Percentiles rank a stretch among this genome's conserved stretches.
Evolutionary conservation across 23 tunicate species (phyloP).

Genomic region (Styela clava): DNA sequence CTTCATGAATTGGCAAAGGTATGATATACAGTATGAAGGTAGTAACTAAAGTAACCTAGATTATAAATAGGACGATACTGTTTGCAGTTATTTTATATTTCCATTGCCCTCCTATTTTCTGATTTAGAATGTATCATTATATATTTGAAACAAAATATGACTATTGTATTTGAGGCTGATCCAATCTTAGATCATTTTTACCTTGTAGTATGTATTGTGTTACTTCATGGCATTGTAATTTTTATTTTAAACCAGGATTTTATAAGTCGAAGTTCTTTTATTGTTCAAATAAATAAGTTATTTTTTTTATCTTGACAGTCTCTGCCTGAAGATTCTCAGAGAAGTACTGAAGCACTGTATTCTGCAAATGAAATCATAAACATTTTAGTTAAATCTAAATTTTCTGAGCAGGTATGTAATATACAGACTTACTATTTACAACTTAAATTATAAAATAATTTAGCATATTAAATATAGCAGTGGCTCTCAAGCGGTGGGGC

Average conservation of each 20-base stretch:
- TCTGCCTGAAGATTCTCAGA: constrained; percentile 34
- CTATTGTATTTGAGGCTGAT: no score
- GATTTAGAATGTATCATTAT: background rate
- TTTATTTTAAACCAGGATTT: no score
- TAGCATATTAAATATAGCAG: no score
- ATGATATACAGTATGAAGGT: no score
- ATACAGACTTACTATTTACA: background rate
- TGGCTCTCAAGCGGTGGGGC: no score
- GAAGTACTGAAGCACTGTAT: constrained; percentile 39
- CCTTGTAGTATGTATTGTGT: no score
- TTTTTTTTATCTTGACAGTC: constrained; percentile 21
- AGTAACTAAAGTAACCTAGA: background rate
- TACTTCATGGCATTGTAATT: no score
- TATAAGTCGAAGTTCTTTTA: no score
- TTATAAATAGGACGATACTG: background rate
- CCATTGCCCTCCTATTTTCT: background rate
- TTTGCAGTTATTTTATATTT: background rate
- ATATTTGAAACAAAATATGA: no score
- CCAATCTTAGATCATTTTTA: no score
- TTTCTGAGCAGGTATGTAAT: constrained; percentile 11
- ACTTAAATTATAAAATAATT: background rate
- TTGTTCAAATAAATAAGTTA: no score
- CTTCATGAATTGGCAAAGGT: constrained; percentile 50
- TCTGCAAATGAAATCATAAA: constrained; percentile 58
- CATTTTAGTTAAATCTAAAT: constrained; percentile 31